phyloP scores from a whole-genome alignment of 2,113 vertebrate species.

The Leptobrachium ailaonicum region DNA sequence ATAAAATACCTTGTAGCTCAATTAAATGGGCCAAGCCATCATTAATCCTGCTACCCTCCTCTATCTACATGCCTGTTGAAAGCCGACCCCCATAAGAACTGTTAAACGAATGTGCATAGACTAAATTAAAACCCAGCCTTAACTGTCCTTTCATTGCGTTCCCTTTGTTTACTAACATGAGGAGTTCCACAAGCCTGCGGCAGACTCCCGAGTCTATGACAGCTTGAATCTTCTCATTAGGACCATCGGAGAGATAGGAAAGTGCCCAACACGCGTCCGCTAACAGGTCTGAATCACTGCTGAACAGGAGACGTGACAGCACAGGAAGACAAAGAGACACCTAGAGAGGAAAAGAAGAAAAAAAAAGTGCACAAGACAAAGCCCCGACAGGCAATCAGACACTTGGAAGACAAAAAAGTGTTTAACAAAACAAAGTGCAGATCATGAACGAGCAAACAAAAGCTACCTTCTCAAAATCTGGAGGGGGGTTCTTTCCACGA shows the following conservation, averaged over 20 bases:
- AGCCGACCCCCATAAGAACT: too few relatives aligned
- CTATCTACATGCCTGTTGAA: too few relatives aligned
- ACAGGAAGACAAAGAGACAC: constrained; percentile 95
- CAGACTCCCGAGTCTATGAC: constrained; percentile 97
- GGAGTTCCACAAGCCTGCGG: constrained; percentile 89
- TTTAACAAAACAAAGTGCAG: not conserved
- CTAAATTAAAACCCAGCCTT: too few relatives aligned
- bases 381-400: not conserved
- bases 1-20: too few relatives aligned
- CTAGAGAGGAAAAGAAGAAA: constrained; percentile 63
- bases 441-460: not conserved
- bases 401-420: accelerated
- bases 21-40: too few relatives aligned
- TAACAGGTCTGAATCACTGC: constrained; percentile 93
- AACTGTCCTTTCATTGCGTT: not conserved
- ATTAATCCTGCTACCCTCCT: too few relatives aligned
- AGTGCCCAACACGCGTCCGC: constrained; percentile 98
- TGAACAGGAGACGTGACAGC: constrained; percentile 91
- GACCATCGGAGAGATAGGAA: constrained; percentile 95
- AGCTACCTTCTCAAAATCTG: constrained; percentile 92
- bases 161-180: constrained; percentile 80
- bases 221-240: constrained; percentile 97
- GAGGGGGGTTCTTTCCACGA: constrained; percentile 94
- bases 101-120: too few relatives aligned
- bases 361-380: not conserved